Conservation (phyloP, 2,888 invertebrate species). For the Sycophila texana region DNA sequence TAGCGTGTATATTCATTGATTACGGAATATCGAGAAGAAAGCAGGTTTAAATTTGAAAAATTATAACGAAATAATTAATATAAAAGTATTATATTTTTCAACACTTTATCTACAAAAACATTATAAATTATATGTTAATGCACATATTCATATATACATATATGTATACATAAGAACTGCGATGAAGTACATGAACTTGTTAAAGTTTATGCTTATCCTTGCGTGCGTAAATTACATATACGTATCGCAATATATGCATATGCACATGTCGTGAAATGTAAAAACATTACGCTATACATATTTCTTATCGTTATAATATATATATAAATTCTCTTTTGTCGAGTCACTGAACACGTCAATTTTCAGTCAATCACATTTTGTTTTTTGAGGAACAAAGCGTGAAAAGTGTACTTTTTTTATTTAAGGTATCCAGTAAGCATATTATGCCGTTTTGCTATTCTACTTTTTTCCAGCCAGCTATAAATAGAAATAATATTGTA, state of each 20-base stretch:
- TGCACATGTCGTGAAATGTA: slow-evolving; percentile 20
- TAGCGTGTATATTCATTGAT: background rate
- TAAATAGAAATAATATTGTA: slow-evolving; percentile 50
- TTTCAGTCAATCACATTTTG: slow-evolving; percentile 55
- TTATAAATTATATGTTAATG: slow-evolving; percentile 48
- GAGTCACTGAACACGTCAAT: slow-evolving; percentile 52
- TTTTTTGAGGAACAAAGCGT: slow-evolving; percentile 46
- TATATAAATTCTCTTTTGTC: slow-evolving; percentile 39
- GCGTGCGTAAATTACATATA: background rate
- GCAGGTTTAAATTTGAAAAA: slow-evolving; percentile 55
- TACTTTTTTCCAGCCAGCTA: slow-evolving; percentile 52
- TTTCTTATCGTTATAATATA: slow-evolving; percentile 28
- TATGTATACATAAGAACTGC: slow-evolving; percentile 33
- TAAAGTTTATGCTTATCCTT: background rate
- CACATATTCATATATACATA: slow-evolving; percentile 47
- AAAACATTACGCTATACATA: slow-evolving; percentile 45
- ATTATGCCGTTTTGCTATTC: slow-evolving; percentile 48
- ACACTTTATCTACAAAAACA: slow-evolving; percentile 53
- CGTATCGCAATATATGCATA: slow-evolving; percentile 13
- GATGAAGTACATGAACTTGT: background rate
- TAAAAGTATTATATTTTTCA: slow-evolving; percentile 56
- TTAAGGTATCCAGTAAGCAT: slow-evolving; percentile 43
- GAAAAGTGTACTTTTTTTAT: slow-evolving; percentile 34
- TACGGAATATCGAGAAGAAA: slow-evolving; percentile 55
- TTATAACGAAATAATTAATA: slow-evolving; percentile 54